Base-by-base conservation (phyloP, 2,113 vertebrate species). In the Hymenochirus boettgeri region DNA sequence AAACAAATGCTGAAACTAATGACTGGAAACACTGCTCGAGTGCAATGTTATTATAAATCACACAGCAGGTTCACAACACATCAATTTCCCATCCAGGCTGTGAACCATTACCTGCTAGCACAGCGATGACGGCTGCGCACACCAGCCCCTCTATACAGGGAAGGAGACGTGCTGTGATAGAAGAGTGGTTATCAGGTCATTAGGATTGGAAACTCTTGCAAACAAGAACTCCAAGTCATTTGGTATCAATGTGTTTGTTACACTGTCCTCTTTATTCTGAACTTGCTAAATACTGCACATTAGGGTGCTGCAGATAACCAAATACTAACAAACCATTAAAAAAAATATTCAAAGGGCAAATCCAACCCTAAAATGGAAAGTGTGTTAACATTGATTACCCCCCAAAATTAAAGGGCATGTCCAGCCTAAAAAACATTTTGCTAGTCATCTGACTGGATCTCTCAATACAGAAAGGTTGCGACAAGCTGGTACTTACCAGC, bases 1-100 rank as follows among this genome's bases (percentile, higher is more conserved):
- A 29, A 23, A 12, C 8, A 51, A 24, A 12, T 17, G 21, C 47
- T 51, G 11, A 52, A 62, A 31, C n/a, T 62, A 51, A 50, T 50
- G 29, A 50, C 31, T 25, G 42, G 62, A 55, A 31, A 29, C 8
- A 9, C 52, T 31, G 52, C 17, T 19, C 18, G 18, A 15, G 18
- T 19, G 26, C 26, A 55, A 31, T 29, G 37, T 47, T 60, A 47
- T 47, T 29, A 27, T 22, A 55, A 27, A 17, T 46, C 12, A 23
- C 51, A 63, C 61, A 63, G 61, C 61, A 26, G 48, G 22, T 23
- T 18, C 5, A 39, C 5, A 56, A 46, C 23, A 63, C 18, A n/a
- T 42, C 37, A 26, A 26, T 21, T 26, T 64, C 50, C 45, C 52
- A 27, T 56, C 25, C n/a, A 45, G 51, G 37, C 61, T 54, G 18